Evolutionary conservation across 2,113 vertebrate species (phyloP), one percentile per base, ranked within the genome.

Genomic region (Fukomys damarensis): DNA sequence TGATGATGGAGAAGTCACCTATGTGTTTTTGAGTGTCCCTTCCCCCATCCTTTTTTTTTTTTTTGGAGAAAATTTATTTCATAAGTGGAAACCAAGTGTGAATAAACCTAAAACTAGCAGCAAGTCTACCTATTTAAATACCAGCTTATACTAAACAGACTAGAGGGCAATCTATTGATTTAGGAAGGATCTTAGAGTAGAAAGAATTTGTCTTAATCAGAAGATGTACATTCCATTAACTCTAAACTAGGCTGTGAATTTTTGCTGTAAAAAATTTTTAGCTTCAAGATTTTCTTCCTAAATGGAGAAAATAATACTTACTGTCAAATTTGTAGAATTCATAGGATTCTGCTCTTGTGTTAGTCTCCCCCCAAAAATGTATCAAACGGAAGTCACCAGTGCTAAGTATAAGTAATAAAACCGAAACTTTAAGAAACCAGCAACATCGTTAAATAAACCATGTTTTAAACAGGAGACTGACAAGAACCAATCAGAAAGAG

Each of bases 61-160:
- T 81, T 59, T 19, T 61, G 14, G 20, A 43, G 10, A 84, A 82
- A 70, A 68, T 28, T 52, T 63, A 46, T 28, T 89, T 79, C 11
- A n/a, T 68, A 83, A 79, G 16, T 81, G 12, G 90, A 92, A 96
- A 96, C 1, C 19, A n/a, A 84, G n/a, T 70, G 30, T 77, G 32
- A 72, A 70, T 41, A 52, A 32, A 54, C 66, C 86, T 80, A 16
- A 0, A 58, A 93, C 54, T n/a, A 8, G 80, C 16, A 85, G 32
- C 26, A 52, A 22, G 35, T 5, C 41, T 65, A 86, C 56, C 35
- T 65, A 91, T 76, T 87, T 93, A 81, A 86, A 32, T 22, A 82
- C 7, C 38, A 84, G 9, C 0, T 76, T 52, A 63, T 5, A 52
- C n/a, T 77, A 87, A 72, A 32, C 22, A 91, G 12, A 43, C 16